Conservation (phyloP, 2,797 vertebrate species). For the Lagocephalus sceleratus region DNA sequence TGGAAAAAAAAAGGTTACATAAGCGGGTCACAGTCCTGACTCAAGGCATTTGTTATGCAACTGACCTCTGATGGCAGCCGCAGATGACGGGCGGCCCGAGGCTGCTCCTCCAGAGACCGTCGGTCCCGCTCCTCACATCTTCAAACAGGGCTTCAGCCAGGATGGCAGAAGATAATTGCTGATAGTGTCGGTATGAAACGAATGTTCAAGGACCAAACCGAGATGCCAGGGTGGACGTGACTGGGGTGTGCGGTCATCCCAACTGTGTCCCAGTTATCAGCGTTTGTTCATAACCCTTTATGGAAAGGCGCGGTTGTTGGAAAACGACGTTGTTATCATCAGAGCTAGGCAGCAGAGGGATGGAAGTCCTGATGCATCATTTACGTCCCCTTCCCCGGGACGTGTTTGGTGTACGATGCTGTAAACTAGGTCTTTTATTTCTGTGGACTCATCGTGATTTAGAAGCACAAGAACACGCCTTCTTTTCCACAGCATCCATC, state of each 20-base stretch:
- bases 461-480: not conserved
- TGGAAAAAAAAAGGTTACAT: constrained; percentile 14
- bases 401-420: too few relatives aligned
- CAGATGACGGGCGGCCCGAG: not conserved
- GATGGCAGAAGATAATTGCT: not conserved
- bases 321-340: too few relatives aligned
- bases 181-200: constrained; percentile 8
- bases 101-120: constrained; percentile 6
- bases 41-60: constrained; percentile 28
- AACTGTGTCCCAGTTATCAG: too few relatives aligned
- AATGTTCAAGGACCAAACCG: not conserved
- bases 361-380: too few relatives aligned
- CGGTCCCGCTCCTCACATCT: constrained; percentile 22
- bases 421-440: too few relatives aligned
- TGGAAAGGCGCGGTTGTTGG: too few relatives aligned
- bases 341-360: too few relatives aligned
- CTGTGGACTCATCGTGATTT: not conserved
- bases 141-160: constrained; percentile 10
- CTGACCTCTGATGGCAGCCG: constrained; percentile 10
- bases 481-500: too few relatives aligned
- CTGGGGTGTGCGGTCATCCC: too few relatives aligned
- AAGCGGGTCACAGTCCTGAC: constrained; percentile 16
- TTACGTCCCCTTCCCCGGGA: too few relatives aligned
- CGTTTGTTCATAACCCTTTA: too few relatives aligned
- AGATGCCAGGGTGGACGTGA: too few relatives aligned